Base-by-base conservation (phyloP, 2,888 invertebrate genomes). In the Anthrax anthrax region DNA sequence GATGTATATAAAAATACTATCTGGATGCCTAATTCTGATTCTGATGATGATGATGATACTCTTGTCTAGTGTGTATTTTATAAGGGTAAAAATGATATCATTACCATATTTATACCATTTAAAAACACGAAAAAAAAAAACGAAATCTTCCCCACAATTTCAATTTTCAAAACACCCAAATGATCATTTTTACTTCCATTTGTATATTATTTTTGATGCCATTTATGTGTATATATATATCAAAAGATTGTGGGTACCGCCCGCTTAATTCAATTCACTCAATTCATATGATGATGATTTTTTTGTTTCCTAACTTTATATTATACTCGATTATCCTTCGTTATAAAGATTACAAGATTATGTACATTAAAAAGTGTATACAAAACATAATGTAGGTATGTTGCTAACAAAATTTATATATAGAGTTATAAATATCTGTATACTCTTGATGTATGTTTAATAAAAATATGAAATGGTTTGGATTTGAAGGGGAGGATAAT, bases 141-240 rank as follows among this genome's bases (percentile, higher is more conserved):
- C 19, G 45, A 36, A 43, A 16, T 19, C 43, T 40, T 46, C 47
- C 43, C 46, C 46, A 46, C 41, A 44, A 40, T 43, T 47, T 41
- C n/a, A n/a, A n/a, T n/a, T n/a, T n/a, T n/a, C n/a, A n/a, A 43
- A 47, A 47, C 50, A 47, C 46, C 44, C 43, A 43, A 45, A 50
- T 47, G 50, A 50, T 50, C 47, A 47, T 45, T 50, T 32, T 47
- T 50, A 47, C 50, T 47, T 40, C 46, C 50, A 50, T 50, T 50
- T 50, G 46, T 50, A 47, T 43, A 46, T 47, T 38, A 46, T 46
- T 46, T 47, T 42, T 46, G 37, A 50, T 50, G 36, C 43, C 34
- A 50, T 50, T 42, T 43, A 43, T 47, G 38, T 36, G 47, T 37
- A 36, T 36, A 43, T 16, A 16, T 16, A 37, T 16, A 12, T 9